Base-by-base conservation (phyloP, 2,888 invertebrate species). In the Tachina fera region DNA sequence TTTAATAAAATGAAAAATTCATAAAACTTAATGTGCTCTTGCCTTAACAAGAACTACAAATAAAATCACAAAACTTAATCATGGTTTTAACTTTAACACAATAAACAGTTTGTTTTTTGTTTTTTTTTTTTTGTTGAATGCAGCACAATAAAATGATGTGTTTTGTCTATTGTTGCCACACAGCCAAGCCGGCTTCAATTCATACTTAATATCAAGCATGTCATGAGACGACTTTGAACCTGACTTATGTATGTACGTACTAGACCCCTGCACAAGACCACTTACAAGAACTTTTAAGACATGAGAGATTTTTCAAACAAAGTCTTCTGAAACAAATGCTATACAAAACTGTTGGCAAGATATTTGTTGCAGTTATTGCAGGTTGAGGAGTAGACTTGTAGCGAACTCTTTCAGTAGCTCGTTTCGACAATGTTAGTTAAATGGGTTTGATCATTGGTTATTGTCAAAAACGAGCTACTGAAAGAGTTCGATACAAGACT, bases 221-320 rank as follows among this genome's bases (percentile, higher is more conserved):
- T 39, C 61, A 65, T 72, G 43, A 65, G 74, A 72, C 16, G 86
- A 76, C 77, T 83, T 86, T 86, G 86, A 86, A 84, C 86, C 72
- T 86, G 86, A 76, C 80, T 85, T 79, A 14, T 76, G 60, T 72
- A 31, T 6, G 31, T 31, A 31, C 31, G 4, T 31, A 31, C 2
- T n/a, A n/a, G n/a, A n/a, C n/a, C n/a, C n/a, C n/a, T n/a, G n/a
- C n/a, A n/a, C n/a, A n/a, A n/a, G n/a, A n/a, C n/a, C n/a, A n/a
- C n/a, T n/a, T n/a, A n/a, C n/a, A n/a, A n/a, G n/a, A n/a, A n/a
- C n/a, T n/a, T n/a, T n/a, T n/a, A n/a, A n/a, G n/a, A n/a, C n/a
- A n/a, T n/a, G n/a, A n/a, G n/a, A n/a, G n/a, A n/a, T n/a, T n/a
- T n/a, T n/a, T n/a, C n/a, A n/a, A n/a, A n/a, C n/a, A n/a, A n/a